A percentile compares a stretch with the other conserved stretches of the same genome.
Evolutionary conservation across 2,888 invertebrate species (phyloP).

Genomic region (Epsilonema sp.): DNA sequence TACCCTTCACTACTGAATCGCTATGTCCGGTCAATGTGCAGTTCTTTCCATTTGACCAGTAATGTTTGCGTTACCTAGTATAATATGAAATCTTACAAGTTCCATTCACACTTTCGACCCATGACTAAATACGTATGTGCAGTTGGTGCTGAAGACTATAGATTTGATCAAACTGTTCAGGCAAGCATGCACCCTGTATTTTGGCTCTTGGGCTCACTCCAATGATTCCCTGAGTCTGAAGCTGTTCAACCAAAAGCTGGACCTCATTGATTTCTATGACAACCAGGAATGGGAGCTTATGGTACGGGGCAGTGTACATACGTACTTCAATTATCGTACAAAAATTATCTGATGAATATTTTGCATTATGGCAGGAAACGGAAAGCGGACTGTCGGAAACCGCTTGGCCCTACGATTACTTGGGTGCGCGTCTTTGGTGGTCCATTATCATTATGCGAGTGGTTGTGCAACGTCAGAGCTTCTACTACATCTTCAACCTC

Average conservation of each 20-base stretch:
- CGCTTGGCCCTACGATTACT: background rate
- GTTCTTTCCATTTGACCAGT: conserved; percentile 27
- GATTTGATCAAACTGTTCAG: too few species aligned
- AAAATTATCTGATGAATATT: background rate
- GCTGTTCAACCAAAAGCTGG: conserved; percentile 20
- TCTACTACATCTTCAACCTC: conserved; percentile 27
- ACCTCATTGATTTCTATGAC: conserved; percentile 26
- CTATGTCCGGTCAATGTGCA: conserved; percentile 25
- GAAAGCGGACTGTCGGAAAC: background rate
- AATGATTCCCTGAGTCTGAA: conserved; percentile 23
- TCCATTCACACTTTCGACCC: too few species aligned
- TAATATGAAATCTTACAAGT: too few species aligned
- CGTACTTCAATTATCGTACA: too few species aligned
- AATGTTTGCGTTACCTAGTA: too few species aligned
- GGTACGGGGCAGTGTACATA: background rate
- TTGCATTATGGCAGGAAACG: background rate
- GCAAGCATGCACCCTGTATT: conserved; percentile 20
- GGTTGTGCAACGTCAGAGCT: conserved; percentile 22
- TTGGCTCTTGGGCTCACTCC: conserved; percentile 28
- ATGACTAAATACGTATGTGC: too few species aligned
- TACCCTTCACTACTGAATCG: conserved; percentile 22
- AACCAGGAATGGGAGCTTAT: conserved; percentile 24
- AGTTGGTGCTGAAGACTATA: too few species aligned
- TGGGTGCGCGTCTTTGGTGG: background rate
- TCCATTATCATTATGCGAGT: conserved; percentile 7